A percentile compares a stretch with the other conserved stretches of the same genome.
Evolutionary conservation across 2,113 vertebrate species (phyloP).

Genomic region (Apodemus speciosus): DNA sequence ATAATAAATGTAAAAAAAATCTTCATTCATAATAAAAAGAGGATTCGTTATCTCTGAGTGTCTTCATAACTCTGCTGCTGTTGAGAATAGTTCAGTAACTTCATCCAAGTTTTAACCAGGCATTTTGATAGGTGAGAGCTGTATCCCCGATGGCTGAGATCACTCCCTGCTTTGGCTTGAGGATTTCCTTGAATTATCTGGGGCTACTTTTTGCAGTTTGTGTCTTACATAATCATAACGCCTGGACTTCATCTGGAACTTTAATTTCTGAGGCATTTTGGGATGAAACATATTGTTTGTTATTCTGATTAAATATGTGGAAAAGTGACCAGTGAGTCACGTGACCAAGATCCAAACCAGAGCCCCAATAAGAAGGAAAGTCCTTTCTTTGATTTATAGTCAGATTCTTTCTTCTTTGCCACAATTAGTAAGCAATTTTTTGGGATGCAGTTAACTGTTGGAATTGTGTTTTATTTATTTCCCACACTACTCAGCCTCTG

Average conservation of each 20-base stretch:
- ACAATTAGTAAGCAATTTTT: constrained; percentile 22
- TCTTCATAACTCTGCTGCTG: not conserved
- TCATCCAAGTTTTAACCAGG: not conserved
- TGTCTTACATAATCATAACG: not conserved
- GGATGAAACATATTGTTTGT: not conserved
- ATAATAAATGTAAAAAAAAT: constrained; percentile 50
- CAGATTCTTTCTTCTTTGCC: not conserved
- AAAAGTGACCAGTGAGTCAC: not conserved
- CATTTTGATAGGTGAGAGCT: not conserved
- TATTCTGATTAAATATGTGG: not conserved
- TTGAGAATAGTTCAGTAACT: not conserved
- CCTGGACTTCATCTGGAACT: not conserved
- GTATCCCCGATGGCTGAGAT: not conserved
- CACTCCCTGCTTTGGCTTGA: not conserved
- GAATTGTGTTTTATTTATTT: constrained; percentile 52
- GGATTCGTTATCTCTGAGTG: not conserved
- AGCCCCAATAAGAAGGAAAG: not conserved
- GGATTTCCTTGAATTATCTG: not conserved
- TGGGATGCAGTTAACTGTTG: constrained; percentile 21
- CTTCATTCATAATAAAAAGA: not conserved
- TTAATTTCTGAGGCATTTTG: constrained; percentile 14
- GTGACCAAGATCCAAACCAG: constrained; percentile 43
- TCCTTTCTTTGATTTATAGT: not conserved
- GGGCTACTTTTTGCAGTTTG: not conserved
- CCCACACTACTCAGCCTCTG: not conserved